Conservation (phyloP, 2,888 invertebrate genomes). For the Tribolium freemani region DNA sequence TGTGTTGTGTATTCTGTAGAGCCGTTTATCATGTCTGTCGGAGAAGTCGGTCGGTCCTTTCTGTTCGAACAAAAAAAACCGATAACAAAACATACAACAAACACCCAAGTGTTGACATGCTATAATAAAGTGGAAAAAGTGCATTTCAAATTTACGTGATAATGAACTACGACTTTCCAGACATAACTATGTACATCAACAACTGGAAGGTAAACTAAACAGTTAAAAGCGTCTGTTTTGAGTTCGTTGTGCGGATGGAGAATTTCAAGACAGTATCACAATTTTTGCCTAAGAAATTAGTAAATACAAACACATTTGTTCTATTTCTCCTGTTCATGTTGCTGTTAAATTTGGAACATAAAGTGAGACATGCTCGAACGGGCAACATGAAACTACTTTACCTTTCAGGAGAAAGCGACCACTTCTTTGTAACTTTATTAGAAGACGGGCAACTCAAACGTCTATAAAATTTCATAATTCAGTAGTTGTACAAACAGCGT, state of each 20-base stretch:
- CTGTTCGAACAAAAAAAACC: constrained; percentile 59
- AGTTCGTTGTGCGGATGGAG: neutral
- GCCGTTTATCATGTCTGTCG: constrained; percentile 62
- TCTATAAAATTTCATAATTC: constrained; percentile 57
- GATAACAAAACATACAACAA: constrained; percentile 1
- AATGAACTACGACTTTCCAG: constrained; percentile 1
- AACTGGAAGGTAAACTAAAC: constrained; percentile 11
- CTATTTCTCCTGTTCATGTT: constrained; percentile 33
- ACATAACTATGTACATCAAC: neutral
- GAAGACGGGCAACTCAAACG: constrained; percentile 65
- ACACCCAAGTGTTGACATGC: constrained; percentile 17
- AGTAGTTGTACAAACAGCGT: neutral
- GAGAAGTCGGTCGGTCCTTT: constrained; percentile 74
- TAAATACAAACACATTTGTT: constrained; percentile 11
- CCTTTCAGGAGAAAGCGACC: constrained; percentile 66
- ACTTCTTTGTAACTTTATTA: constrained; percentile 64
- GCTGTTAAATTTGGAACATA: constrained; percentile 30
- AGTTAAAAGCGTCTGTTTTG: neutral
- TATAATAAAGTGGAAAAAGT: constrained; percentile 11
- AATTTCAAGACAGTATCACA: constrained; percentile 25
- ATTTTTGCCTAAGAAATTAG: constrained; percentile 11
- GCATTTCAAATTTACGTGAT: constrained; percentile 8
- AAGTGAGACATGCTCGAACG: constrained; percentile 40
- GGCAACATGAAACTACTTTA: constrained; percentile 57
- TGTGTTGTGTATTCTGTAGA: constrained; percentile 65